Conservation (phyloP, 2,888 invertebrate genomes). For the Rhogogaster chlorosoma region DNA sequence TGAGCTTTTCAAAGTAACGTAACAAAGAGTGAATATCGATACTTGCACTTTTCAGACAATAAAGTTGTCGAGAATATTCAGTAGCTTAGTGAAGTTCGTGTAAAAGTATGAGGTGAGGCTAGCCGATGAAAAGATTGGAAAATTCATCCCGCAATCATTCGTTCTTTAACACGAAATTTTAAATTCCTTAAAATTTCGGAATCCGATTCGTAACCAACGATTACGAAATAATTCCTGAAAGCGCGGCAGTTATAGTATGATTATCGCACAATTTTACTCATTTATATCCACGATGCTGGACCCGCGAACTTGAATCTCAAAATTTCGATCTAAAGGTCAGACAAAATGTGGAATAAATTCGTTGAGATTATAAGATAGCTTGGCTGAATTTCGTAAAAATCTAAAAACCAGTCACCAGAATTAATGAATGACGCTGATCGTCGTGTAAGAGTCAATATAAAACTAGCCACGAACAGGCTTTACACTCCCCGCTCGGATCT, state of each 20-base stretch:
- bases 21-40: constrained; percentile 29
- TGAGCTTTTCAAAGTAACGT: background rate
- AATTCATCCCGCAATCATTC: background rate
- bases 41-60: constrained; percentile 10
- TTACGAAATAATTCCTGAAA: background rate
- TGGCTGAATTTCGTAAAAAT: background rate
- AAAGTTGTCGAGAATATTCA: background rate
- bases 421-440: background rate
- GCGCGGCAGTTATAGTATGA: background rate
- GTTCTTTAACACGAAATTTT: too few species aligned
- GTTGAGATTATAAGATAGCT: too few species aligned
- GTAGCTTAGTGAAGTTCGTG: background rate
- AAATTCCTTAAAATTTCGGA: too few species aligned
- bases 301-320: too few species aligned
- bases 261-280: background rate
- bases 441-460: background rate
- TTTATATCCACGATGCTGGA: background rate
- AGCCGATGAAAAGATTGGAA: background rate
- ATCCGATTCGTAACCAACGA: too few species aligned
- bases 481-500: background rate
- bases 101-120: background rate
- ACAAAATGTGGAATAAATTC: too few species aligned
- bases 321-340: too few species aligned
- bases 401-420: background rate
- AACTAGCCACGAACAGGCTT: background rate